Base-by-base conservation (phyloP, 2,797 vertebrate species). In the Alosa sapidissima region DNA sequence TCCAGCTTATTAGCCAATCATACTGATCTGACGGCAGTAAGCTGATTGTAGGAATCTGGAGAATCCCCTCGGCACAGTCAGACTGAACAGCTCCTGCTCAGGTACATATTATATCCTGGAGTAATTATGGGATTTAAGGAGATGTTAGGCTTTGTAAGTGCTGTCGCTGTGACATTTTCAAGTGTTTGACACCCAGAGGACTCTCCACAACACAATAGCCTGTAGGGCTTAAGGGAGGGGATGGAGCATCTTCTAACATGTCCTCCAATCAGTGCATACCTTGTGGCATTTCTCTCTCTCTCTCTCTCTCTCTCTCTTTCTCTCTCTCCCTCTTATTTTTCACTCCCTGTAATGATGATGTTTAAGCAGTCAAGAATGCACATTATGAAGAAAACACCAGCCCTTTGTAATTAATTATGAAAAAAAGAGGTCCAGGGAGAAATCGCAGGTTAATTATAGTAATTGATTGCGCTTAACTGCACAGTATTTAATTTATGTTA, bases 111-210 rank as follows among this genome's bases (percentile, higher is more conserved):
- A 91, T 93, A 93, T 94, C 93, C 93, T 87, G 87, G 90, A 93
- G 94, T 94, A 95, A 95, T 95, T 95, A 95, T 90, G 89, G 93
- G 93, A 95, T 95, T 95, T 94, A 93, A 88, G 84, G 85, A 94
- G 91, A 94, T 94, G 91, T 94, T 91, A 87, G 92, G 91, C 93
- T 94, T 94, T 94, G 94, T 95, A 91, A 94, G 90, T 92, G 91
- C 92, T 93, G 92, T 93, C 93, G 92, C 93, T 94, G 93, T 93
- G 92, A 93, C 92, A 91, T 92, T 85, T 91, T 90, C 87, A 83
- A 94, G 90, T 92, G 93, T 91, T 91, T 94, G 93, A 95, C 93
- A 93, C 72, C 45, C 90, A 89, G 91, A 87, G n/a, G 86, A 87
- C 90, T 92, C 85, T 84, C 49, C 85, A 81, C 84, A 82, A 89